Evolutionary conservation across 2,797 vertebrate genomes (phyloP).

Genomic region (Basileuterus tristriatus): DNA sequence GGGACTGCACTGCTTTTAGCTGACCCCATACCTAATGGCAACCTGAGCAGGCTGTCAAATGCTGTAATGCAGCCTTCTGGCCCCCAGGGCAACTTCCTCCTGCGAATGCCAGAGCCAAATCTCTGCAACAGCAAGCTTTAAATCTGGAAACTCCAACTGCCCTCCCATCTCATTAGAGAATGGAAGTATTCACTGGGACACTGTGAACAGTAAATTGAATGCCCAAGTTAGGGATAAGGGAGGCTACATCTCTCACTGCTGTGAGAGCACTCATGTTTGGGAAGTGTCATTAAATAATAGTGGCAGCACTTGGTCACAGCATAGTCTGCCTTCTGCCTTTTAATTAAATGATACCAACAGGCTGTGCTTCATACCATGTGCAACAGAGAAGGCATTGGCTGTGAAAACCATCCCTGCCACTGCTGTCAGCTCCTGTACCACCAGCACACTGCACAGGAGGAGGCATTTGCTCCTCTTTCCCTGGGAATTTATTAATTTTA

Average conservation of each 20-base stretch:
- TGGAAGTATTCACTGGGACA: neutral
- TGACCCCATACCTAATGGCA: constrained; percentile 58
- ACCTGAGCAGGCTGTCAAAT: constrained; percentile 38
- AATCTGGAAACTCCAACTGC: constrained; percentile 59
- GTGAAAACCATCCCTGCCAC: neutral
- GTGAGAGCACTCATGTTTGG: neutral
- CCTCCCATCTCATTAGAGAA: constrained; percentile 49
- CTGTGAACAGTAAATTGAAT: neutral
- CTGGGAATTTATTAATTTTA: neutral
- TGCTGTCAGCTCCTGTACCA: neutral
- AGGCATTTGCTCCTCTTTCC: neutral
- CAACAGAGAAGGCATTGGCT: neutral
- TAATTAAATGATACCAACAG: neutral
- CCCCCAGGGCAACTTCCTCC: constrained; percentile 64
- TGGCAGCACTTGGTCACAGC: neutral
- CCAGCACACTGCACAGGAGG: neutral
- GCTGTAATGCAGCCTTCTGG: constrained; percentile 56
- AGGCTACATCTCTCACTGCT: neutral
- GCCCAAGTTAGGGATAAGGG: neutral
- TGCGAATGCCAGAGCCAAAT: constrained; percentile 54
- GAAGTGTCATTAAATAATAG: neutral
- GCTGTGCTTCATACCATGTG: fast-evolving
- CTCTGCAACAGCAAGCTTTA: constrained; percentile 59
- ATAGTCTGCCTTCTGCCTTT: neutral
- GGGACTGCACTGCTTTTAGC: constrained; percentile 59